These are phyloP conservation scores for Lagocephalus sceleratus DNA, from an alignment of 2,797 vertebrate genomes.

Conservation along the genomic window DNA sequence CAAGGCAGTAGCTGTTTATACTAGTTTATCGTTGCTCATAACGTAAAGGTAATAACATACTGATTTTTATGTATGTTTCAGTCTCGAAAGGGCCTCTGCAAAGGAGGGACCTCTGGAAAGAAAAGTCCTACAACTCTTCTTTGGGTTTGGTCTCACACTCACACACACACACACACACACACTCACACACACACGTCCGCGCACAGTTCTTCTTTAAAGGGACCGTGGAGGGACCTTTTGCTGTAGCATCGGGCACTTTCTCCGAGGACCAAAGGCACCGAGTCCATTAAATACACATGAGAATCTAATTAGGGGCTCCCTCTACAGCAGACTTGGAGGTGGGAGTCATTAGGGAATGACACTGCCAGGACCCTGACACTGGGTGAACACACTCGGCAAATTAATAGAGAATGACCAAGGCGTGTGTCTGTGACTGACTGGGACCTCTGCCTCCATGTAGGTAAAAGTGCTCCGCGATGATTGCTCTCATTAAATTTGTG, in stretches of 20 bases:
- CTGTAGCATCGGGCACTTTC: constrained; percentile 37
- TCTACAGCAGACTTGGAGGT: constrained; percentile 48
- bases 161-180: constrained; percentile 8
- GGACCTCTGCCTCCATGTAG: constrained; percentile 63
- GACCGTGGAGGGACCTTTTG: constrained; percentile 27
- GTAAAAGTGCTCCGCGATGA: constrained; percentile 59
- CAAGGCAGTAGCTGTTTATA: too few relatives aligned
- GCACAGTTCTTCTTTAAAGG: constrained; percentile 18
- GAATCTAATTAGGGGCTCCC: constrained; percentile 71
- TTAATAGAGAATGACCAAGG: constrained; percentile 67
- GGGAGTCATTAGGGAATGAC: constrained; percentile 58
- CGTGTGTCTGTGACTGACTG: constrained; percentile 56
- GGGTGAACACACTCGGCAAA: constrained; percentile 57
- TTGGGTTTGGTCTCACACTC: constrained; percentile 23
- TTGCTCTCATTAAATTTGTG: constrained; percentile 66
- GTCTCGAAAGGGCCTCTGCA: constrained; percentile 3
- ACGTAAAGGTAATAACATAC: too few relatives aligned
- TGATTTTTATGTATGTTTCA: constrained; percentile 12
- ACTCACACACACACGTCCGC: constrained; percentile 13
- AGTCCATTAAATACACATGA: constrained; percentile 76
- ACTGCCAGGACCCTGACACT: constrained; percentile 58
- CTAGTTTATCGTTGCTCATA: too few relatives aligned
- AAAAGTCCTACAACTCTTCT: constrained; percentile 12
- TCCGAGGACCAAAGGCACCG: constrained; percentile 53
- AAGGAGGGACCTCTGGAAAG: constrained; percentile 11